Evolutionary conservation across 2,888 invertebrate genomes (phyloP), one percentile per base, ranked within the genome.

Genomic region (Teleogryllus oceanicus): DNA sequence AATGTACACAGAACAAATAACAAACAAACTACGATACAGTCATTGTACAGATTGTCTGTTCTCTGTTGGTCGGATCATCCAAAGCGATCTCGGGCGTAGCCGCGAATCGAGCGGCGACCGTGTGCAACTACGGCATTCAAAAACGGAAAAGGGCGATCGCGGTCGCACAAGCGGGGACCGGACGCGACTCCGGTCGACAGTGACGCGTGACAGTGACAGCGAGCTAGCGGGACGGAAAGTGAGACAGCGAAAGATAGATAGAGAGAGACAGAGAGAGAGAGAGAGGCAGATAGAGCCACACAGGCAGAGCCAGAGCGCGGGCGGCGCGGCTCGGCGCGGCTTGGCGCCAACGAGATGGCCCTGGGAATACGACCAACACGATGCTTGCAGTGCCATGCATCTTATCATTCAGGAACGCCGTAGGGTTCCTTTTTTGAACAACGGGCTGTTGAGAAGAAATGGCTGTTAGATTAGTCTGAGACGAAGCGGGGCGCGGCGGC

Each of bases 401-500:
- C n/a, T 49, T 74, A 62, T 81, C 80, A 80, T 81, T 81, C 81
- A 82, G 84, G 84, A 85, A 85, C 85, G 85, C 84, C 84, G 83
- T 83, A 84, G 79, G 84, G 84, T 85, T 85, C 85, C 85, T 83
- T 85, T 84, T 80, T 81, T 81, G 80, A 75, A 80, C 75, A 81
- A 82, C 80, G 75, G 81, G 82, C 82, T 82, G 82, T 82, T 78
- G 80, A 81, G 82, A 79, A 82, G 75, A 82, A 81, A 81, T 78
- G 77, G 62, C 76, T 62, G 78, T 82, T 82, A 80, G 80, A 80
- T 81, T 78, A 80, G 76, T 81, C 78, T n/a, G 62, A 62, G 62
- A 62, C 62, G 62, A 62, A 62, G 62, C 62, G 62, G 62, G 62
- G 62, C 62, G 62, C 62, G 62, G 62, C 62, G 62, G 62, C 62